Base-by-base conservation (phyloP, 2,888 invertebrate genomes). In the Diarsia brunnea region DNA sequence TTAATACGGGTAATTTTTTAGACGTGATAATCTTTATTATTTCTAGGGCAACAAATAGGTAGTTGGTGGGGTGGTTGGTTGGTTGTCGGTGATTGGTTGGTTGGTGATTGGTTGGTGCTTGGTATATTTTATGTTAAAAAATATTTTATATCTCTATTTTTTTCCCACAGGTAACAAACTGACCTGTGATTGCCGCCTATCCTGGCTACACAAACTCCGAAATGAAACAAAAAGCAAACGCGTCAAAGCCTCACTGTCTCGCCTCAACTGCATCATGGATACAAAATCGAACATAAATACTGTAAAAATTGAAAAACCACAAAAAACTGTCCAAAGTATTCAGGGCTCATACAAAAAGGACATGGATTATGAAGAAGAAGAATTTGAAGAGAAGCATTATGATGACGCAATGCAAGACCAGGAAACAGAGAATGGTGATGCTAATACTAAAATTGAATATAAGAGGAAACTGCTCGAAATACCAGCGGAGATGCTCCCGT, bases 131-230 rank as follows among this genome's bases (percentile, higher is more conserved):
- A 0, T 10, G 3, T 51, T 14, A 24, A 31, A 43, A 27, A 19
- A 68, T 55, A 38, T 38, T 38, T 51, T 2, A 8, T 27, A 45
- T n/a, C 0, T 21, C 1, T 21, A 53, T 81, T 84, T 81, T 89
- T 90, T 92, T 89, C 91, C 94, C 93, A 70, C 97, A 98, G 98
- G 98, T 90, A 98, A 98, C 95, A 97, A 97, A 89, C 97, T 98
- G 91, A 97, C 97, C 84, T 98, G 98, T 93, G 98, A 98, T 95
- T 98, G 98, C 92, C 98, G 98, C 31, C 96, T 98, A 71, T 97
- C 97, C 70, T 98, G 98, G 98, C 97, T 98, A 88, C 98, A 98
- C 93, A 97, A 97, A 85, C 95, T 98, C 69, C 97, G 97, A 74
- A 98, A 98, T 93, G 98, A 98, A 90, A 98, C 98, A 60, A 97